phyloP scores from a whole-genome alignment of 2,888 invertebrate genomes.

The Synanthedon tipuliformis region DNA sequence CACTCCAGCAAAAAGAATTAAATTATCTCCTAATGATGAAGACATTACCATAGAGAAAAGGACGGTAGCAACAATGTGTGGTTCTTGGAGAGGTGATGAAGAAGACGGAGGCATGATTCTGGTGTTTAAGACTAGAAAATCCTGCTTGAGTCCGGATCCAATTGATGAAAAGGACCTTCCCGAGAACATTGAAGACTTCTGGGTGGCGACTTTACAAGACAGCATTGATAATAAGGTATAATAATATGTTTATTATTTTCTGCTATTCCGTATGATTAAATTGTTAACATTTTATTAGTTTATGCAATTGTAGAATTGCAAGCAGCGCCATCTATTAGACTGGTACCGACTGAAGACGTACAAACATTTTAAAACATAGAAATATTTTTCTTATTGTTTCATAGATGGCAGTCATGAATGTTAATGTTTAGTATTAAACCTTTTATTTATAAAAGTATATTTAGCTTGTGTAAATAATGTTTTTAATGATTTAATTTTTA shows the following conservation, averaged over 20 bases:
- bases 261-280: too few species aligned
- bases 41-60: constrained; percentile 19
- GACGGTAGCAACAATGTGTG: constrained; percentile 64
- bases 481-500: too few species aligned
- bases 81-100: constrained; percentile 61
- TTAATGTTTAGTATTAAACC: too few species aligned
- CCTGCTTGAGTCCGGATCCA: constrained; percentile 56
- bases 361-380: too few species aligned
- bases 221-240: constrained; percentile 40
- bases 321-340: too few species aligned
- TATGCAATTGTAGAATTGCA: too few species aligned
- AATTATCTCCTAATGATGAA: constrained; percentile 18
- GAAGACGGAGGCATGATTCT: constrained; percentile 57
- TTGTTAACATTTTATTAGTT: too few species aligned
- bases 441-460: too few species aligned
- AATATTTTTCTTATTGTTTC: too few species aligned
- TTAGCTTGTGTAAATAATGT: too few species aligned
- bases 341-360: too few species aligned
- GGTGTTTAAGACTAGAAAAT: constrained; percentile 43
- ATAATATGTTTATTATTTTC: not conserved
- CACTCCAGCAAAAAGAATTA: constrained; percentile 40
- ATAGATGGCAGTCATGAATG: too few species aligned
- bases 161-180: constrained; percentile 47
- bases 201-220: constrained; percentile 37
- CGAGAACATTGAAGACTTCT: constrained; percentile 62